Conservation (phyloP, 2,797 vertebrate species). For the Harpagifer antarcticus region DNA sequence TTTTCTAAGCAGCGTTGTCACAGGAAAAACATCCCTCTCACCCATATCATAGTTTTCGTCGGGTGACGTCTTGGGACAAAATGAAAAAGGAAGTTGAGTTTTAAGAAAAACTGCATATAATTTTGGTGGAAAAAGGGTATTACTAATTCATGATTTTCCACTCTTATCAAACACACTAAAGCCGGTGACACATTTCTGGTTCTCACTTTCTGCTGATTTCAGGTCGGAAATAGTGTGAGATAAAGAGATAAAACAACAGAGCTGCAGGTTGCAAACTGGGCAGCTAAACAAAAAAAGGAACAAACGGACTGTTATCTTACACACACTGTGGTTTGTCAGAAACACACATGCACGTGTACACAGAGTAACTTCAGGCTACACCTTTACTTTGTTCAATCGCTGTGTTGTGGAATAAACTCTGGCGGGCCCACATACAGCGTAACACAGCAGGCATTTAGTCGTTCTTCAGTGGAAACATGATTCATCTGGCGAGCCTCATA, state of each 20-base stretch:
- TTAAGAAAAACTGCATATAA: too few species aligned
- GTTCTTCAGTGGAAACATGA: conserved; percentile 44
- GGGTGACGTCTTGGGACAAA: not conserved
- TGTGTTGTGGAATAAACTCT: conserved; percentile 52
- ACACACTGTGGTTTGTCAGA: conserved; percentile 48
- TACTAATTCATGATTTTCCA: conserved; percentile 3
- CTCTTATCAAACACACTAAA: not conserved
- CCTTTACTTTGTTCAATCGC: conserved; percentile 57
- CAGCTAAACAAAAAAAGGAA: conserved; percentile 61
- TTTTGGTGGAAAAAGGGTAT: not conserved
- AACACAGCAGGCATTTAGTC: conserved; percentile 37
- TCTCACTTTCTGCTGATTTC: conserved; percentile 2
- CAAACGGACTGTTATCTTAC: conserved; percentile 68
- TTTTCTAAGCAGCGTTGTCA: not conserved
- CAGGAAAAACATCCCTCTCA: not conserved
- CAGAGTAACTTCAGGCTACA: conserved; percentile 69
- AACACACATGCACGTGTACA: conserved; percentile 51
- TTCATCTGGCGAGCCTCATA: conserved; percentile 55
- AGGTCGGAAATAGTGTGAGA: conserved; percentile 32
- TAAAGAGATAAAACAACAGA: conserved; percentile 57
- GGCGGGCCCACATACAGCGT: conserved; percentile 38
- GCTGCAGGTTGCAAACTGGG: conserved; percentile 72
- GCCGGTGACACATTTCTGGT: not conserved
- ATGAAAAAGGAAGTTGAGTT: too few species aligned
- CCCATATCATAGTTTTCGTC: too few species aligned